phyloP scores from a whole-genome alignment of 2,797 vertebrate species.

The Sebastes nivosus region DNA sequence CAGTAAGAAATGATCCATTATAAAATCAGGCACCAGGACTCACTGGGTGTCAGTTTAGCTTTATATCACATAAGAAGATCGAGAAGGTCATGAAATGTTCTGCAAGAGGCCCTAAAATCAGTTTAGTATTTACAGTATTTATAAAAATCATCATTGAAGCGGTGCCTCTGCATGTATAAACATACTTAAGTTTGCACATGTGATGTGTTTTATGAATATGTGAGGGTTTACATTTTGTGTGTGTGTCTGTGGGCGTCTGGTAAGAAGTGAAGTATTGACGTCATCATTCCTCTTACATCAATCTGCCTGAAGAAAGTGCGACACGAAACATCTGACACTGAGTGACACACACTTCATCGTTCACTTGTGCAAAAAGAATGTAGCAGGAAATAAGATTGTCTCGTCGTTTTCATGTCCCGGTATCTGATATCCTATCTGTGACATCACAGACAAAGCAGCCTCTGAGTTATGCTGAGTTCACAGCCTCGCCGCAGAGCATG shows the following conservation, averaged over 20 bases:
- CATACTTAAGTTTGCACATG: neutral
- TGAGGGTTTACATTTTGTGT: neutral
- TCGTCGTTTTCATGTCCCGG: slow-evolving; percentile 33
- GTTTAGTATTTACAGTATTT: neutral
- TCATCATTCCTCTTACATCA: slow-evolving; percentile 68
- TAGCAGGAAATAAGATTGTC: slow-evolving; percentile 42
- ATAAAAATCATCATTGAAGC: neutral
- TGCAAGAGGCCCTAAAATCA: neutral
- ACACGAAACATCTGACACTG: slow-evolving; percentile 61
- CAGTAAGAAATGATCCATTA: neutral
- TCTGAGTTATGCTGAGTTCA: slow-evolving; percentile 61
- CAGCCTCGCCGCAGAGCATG: slow-evolving; percentile 14
- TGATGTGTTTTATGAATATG: neutral
- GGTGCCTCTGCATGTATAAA: neutral
- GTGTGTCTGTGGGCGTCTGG: slow-evolving; percentile 16
- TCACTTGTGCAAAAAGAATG: slow-evolving; percentile 24
- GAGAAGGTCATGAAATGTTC: neutral
- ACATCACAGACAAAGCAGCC: slow-evolving; percentile 52
- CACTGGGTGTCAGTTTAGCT: neutral
- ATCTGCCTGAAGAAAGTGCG: slow-evolving; percentile 43
- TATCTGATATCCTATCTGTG: slow-evolving; percentile 54
- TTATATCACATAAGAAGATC: neutral
- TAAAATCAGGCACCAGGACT: neutral
- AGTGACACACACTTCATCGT: neutral
- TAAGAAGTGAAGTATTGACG: slow-evolving; percentile 60